Base-by-base conservation (phyloP, 2,113 vertebrate species). In the Pardalotus punctatus region DNA sequence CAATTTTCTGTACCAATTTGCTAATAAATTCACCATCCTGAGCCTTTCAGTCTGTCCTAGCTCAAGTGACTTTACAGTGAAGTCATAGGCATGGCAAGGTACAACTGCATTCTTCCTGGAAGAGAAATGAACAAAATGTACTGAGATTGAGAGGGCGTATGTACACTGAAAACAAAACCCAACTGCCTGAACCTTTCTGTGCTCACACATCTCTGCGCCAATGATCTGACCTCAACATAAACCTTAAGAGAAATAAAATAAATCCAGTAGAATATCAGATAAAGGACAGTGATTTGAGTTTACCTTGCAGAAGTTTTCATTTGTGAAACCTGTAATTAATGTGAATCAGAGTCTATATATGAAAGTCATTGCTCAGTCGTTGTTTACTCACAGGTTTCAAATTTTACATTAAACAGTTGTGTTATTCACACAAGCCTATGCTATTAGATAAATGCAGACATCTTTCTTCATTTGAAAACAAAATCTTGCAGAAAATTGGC, bases 101-200 rank as follows among this genome's bases (percentile, higher is more conserved):
- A 42, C 36, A 61, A 62, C 3, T 47, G 33, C 6, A 5, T 91
- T 88, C 81, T 73, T 92, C 66, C 65, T 89, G 69, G 81, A 93
- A 60, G 56, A 67, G 70, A 84, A 91, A 80, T 72, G 91, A 71
- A 92, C 92, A 84, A 92, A 88, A 80, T 69, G 92, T 91, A 38
- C 86, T 48, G 45, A 50, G 58, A 82, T n/a, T 24, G 53, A 86
- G 45, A 73, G 38, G 18, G 19, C 48, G 14, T 70, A 81, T 83
- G 81, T 94, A 92, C 60, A 86, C 69, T 78, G 62, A 87, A 95
- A 96, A 94, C 93, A 94, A 84, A 94, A 47, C 29, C 47, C 1
- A 2, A 24, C 47, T 61, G 62, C 77, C 53, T 50, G 45, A 67
- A 64, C 25, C 66, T 36, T 43, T 50, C 45, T 61, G 38, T 76